Conservation (phyloP, 2,888 invertebrate genomes). For the Oscheius myriophilus region DNA sequence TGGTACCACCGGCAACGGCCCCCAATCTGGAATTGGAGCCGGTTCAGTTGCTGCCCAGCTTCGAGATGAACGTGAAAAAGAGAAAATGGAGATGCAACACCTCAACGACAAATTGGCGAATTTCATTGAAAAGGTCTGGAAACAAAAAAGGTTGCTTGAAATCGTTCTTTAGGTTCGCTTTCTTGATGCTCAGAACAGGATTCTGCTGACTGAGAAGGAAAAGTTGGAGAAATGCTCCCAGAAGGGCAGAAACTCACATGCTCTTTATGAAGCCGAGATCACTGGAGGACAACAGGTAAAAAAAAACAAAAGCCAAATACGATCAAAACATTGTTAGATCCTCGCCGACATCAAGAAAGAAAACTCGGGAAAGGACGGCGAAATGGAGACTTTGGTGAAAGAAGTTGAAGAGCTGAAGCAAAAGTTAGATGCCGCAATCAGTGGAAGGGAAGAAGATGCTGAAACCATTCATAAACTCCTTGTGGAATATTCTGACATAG, state of each 20-base stretch:
- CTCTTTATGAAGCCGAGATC: constrained; percentile 58
- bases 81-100: constrained; percentile 75
- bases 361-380: not conserved
- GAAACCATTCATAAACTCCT: constrained; percentile 72
- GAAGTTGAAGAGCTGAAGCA: constrained; percentile 13
- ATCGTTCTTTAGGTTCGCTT: constrained; percentile 67
- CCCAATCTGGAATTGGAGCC: constrained; percentile 28
- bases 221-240: constrained; percentile 64
- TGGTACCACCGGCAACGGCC: constrained; percentile 7
- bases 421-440: constrained; percentile 62
- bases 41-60: constrained; percentile 58
- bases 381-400: constrained; percentile 9
- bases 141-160: constrained; percentile 1
- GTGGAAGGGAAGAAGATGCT: constrained; percentile 54
- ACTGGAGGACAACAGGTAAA: constrained; percentile 25
- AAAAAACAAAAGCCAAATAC: not conserved
- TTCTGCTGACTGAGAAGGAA: constrained; percentile 68
- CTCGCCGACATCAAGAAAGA: constrained; percentile 8
- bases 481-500: constrained; percentile 52
- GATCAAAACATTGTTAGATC: constrained; percentile 2
- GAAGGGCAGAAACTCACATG: constrained; percentile 62
- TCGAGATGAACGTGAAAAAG: constrained; percentile 72
- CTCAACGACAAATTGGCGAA: constrained; percentile 74
- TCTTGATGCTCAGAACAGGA: constrained; percentile 71
- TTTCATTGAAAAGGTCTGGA: constrained; percentile 73